Percentiles rank a stretch among this genome's conserved stretches.
These are phyloP conservation scores for Leptopilina drosophilae DNA, from an alignment of 2,888 invertebrate species.

Conservation along the genomic window DNA sequence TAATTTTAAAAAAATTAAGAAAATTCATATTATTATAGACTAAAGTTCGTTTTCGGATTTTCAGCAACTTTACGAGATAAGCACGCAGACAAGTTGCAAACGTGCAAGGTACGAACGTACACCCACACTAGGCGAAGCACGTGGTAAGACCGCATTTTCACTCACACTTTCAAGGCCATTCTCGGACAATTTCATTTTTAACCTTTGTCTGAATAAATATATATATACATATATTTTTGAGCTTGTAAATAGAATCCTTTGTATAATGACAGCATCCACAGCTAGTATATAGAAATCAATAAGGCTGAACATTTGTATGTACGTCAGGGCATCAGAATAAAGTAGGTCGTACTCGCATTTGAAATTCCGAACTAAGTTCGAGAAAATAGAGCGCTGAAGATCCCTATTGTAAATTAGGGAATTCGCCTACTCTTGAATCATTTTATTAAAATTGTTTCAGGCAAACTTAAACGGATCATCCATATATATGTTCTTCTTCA, in stretches of 20 bases:
- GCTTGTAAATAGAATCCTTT: constrained; percentile 18
- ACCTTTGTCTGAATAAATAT: not conserved
- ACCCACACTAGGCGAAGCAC: not conserved
- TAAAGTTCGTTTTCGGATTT: too few species aligned
- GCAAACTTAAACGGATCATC: constrained; percentile 28
- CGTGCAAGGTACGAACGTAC: not conserved
- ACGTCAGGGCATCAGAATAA: constrained; percentile 54
- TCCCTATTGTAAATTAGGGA: constrained; percentile 31
- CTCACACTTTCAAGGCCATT: not conserved
- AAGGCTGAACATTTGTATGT: constrained; percentile 49
- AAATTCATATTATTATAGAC: too few species aligned
- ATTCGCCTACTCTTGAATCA: constrained; percentile 26
- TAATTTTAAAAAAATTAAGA: too few species aligned
- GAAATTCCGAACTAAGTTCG: constrained; percentile 37
- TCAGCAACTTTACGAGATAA: too few species aligned
- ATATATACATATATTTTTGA: too few species aligned
- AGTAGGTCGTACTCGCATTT: constrained; percentile 53
- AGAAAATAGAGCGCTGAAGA: constrained; percentile 25
- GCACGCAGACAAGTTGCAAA: too few species aligned
- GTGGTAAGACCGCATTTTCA: not conserved
- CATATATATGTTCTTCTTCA: not conserved
- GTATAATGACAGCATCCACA: constrained; percentile 34
- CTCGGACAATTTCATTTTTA: not conserved
- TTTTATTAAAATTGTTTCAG: constrained; percentile 32
- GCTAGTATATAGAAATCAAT: constrained; percentile 45